Percentiles rank a stretch among this genome's conserved stretches.
These are phyloP conservation scores for Crioceris asparagi DNA, from an alignment of 2,888 invertebrate species.

Conservation along the genomic window DNA sequence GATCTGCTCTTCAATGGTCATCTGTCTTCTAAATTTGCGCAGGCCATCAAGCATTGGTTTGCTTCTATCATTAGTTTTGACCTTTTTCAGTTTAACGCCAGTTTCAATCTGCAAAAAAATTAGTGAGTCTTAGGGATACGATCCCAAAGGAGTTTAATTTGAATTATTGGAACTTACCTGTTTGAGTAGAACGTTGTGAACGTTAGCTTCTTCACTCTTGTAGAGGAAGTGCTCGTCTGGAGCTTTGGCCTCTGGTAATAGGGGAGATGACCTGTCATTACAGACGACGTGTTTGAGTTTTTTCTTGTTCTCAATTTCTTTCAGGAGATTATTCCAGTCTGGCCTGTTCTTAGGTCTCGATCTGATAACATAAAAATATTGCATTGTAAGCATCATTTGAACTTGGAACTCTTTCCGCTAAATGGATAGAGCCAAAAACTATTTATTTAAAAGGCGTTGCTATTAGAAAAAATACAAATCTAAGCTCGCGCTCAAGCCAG, in stretches of 20 bases:
- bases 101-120: slow-evolving; percentile 51
- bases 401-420: no score
- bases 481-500: no score
- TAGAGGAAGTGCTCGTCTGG: slow-evolving; percentile 67
- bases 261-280: slow-evolving; percentile 62
- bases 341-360: slow-evolving; percentile 70
- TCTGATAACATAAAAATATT: slow-evolving; percentile 26
- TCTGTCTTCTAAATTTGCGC: slow-evolving; percentile 76
- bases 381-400: no score
- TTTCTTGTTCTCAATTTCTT: slow-evolving; percentile 75
- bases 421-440: no score
- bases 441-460: no score
- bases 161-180: slow-evolving; percentile 30
- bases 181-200: slow-evolving; percentile 69
- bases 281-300: slow-evolving; percentile 73
- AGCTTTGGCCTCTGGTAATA: slow-evolving; percentile 52
- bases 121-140: not conserved
- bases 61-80: slow-evolving; percentile 76
- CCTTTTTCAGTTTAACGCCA: slow-evolving; percentile 65
- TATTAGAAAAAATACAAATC: no score
- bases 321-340: slow-evolving; percentile 85
- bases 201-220: slow-evolving; percentile 73
- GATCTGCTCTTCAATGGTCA: slow-evolving; percentile 83
- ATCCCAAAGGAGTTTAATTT: not conserved
- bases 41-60: slow-evolving; percentile 74